A percentile compares a stretch with the other conserved stretches of the same genome.
These are phyloP conservation scores for Drusus annulatus DNA, from an alignment of 1,140 invertebrate species.

Conservation along the genomic window DNA sequence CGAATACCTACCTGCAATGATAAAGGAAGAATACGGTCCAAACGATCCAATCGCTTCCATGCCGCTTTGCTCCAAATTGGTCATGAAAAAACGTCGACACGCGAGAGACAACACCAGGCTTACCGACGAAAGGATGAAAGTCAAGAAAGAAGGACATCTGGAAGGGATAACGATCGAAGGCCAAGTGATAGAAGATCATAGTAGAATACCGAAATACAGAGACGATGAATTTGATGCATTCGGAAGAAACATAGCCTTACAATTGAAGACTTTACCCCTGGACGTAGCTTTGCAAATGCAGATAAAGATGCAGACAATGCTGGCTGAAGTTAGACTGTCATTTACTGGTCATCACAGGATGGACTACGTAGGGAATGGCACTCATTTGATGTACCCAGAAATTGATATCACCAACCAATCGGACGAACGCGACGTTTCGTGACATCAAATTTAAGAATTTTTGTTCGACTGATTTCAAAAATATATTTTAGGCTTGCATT, in stretches of 20 bases:
- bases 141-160: conserved; percentile 2
- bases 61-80: conserved; percentile 29
- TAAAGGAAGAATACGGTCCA: conserved; percentile 2
- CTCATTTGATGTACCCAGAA: conserved; percentile 4
- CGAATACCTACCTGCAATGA: background rate
- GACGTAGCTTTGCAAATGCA: conserved; percentile 68
- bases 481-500: too few relatives aligned
- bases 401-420: conserved; percentile 26
- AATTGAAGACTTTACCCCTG: conserved; percentile 66
- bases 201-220: background rate
- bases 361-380: background rate
- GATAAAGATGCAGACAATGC: conserved; percentile 68
- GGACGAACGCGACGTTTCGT: background rate
- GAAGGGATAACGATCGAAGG: background rate
- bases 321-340: conserved; percentile 64
- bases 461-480: too few relatives aligned
- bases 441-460: background rate
- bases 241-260: conserved; percentile 67
- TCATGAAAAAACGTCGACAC: background rate
- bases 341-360: background rate
- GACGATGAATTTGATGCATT: conserved; percentile 71
- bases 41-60: conserved; percentile 10
- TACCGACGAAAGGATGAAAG: background rate
- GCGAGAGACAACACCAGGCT: background rate
- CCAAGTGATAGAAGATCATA: background rate